Evolutionary conservation across 2,888 invertebrate species (phyloP), one percentile per base, ranked within the genome.

Genomic region (Mesodorylaimus sp.): DNA sequence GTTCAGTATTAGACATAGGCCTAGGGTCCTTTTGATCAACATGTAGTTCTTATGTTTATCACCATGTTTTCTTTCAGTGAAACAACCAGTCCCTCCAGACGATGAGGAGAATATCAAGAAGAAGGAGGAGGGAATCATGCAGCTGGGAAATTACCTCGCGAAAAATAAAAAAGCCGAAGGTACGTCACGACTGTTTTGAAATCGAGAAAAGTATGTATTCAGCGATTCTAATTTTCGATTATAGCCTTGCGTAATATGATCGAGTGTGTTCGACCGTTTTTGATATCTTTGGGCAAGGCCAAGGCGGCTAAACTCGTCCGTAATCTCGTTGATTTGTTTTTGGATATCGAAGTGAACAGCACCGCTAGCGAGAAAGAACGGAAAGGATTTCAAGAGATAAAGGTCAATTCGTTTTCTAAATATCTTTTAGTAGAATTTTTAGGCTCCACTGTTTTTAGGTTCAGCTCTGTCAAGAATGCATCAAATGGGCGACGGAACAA

Each of bases 401-500:
- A 48, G 43, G 46, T 49, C 7, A 16, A 29, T 37, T 41, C n/a
- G 7, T 13, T 10, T 47, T 21, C 21, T 10, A 47, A 47, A 45
- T 44, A 45, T n/a, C 27, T 48, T 32, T 53, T 19, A 41, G 7
- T 25, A 86, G 86, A 41, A n/a, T 29, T 1, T n/a, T 55, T 2
- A 21, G 32, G 24, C 37, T 7, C 29, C 13, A 13, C 25, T 28
- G 21, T 50, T 54, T 57, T 27, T 53, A 74, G 73, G 70, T 73
- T 51, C 68, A 71, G 24, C 59, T 75, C 42, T 74, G 74, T 54
- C 63, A 71, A 73, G 95, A 99, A 73, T 95, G 93, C 73, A 99
- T 99, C 73, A 87, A 91, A 73, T 97, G 97, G 97, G 91, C 97
- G 28, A 89, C 89, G 68, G 84, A 87, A 65, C 95, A 99, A 69